A percentile compares a stretch with the other conserved stretches of the same genome.
These are phyloP conservation scores for Maniola hyperantus DNA, from an alignment of 2,888 invertebrate genomes.

Conservation along the genomic window DNA sequence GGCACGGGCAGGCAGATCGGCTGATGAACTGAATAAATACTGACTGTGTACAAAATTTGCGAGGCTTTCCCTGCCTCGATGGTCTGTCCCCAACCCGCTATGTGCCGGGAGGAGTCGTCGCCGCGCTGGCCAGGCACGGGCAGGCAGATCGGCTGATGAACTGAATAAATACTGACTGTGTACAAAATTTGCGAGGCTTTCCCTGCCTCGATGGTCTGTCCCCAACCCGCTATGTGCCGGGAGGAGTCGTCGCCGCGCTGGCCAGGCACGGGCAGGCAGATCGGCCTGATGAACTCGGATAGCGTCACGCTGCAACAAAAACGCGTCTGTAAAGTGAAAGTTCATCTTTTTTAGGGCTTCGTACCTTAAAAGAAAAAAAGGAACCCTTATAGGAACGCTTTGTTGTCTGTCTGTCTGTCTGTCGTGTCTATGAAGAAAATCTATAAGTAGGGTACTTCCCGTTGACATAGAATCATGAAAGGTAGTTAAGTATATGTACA, in stretches of 20 bases:
- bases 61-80: neutral
- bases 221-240: constrained; percentile 3
- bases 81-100: neutral
- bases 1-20: constrained; percentile 10
- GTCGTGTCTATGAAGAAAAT: too few relatives aligned
- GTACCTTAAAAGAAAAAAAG: too few relatives aligned
- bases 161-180: neutral
- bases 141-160: constrained; percentile 8
- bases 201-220: neutral
- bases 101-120: neutral
- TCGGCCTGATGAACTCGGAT: neutral
- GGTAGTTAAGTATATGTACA: too few relatives aligned
- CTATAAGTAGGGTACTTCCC: too few relatives aligned
- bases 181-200: neutral
- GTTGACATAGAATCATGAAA: too few relatives aligned
- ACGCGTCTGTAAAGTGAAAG: neutral
- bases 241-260: too few relatives aligned
- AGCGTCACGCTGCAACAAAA: neutral
- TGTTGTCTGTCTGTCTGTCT: too few relatives aligned
- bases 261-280: constrained; percentile 5
- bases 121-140: neutral
- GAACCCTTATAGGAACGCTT: too few relatives aligned
- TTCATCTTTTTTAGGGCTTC: neutral
- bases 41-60: neutral
- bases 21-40: neutral